phyloP scores from a whole-genome alignment of 1,140 invertebrate genomes.

The Zaprionus lachaisei region DNA sequence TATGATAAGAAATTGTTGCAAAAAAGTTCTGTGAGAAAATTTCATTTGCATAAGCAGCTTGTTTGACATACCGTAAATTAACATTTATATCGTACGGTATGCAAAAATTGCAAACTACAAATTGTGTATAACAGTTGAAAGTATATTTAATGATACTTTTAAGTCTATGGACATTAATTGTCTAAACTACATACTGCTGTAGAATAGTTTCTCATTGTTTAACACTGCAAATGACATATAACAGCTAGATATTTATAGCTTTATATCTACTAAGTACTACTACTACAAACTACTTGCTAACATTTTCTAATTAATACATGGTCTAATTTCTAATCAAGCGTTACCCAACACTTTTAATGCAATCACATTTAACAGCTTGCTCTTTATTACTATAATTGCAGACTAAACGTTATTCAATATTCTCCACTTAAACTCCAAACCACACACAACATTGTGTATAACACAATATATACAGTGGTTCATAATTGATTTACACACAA shows the following conservation, averaged over 20 bases:
- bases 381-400: no score
- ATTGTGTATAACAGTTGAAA: background rate
- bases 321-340: no score
- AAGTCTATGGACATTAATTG: no score
- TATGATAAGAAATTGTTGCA: background rate
- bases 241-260: no score
- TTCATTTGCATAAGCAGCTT: constrained; percentile 3
- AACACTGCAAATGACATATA: no score
- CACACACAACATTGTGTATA: background rate
- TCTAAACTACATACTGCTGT: no score
- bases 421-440: background rate
- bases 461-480: background rate
- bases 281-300: background rate
- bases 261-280: no score
- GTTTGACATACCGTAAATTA: constrained; percentile 10
- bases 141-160: no score
- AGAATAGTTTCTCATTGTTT: no score
- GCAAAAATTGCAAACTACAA: background rate
- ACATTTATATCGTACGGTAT: constrained; percentile 4
- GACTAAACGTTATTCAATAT: background rate
- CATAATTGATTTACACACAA: background rate
- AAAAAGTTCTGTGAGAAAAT: background rate
- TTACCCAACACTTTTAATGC: no score
- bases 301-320: background rate
- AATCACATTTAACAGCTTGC: no score